phyloP scores from a whole-genome alignment of 1,140 invertebrate genomes.

The Grapholita molesta region DNA sequence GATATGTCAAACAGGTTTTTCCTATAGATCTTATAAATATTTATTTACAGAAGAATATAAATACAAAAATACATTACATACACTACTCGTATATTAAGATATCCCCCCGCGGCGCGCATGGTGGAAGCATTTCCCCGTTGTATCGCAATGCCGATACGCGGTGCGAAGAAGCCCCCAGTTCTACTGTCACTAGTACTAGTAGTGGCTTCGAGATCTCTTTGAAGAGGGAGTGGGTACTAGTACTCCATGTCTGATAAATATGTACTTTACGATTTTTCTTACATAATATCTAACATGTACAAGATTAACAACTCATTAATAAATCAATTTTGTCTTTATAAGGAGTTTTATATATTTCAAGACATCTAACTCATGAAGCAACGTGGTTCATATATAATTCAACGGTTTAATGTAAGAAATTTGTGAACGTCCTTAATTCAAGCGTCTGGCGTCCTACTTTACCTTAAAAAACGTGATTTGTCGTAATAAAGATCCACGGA shows the following conservation, averaged over 20 bases:
- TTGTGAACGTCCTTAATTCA: conserved; percentile 5
- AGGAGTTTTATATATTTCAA: background rate
- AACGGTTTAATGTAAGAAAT: background rate
- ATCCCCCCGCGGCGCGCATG: no score
- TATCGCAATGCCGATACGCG: no score
- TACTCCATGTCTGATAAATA: background rate
- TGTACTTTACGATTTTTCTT: background rate
- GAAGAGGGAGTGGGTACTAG: no score
- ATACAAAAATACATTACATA: no score
- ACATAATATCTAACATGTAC: background rate
- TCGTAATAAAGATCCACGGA: conserved; percentile 35
- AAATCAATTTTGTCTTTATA: background rate
- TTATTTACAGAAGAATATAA: no score
- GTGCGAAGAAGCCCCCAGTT: no score
- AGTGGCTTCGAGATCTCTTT: no score
- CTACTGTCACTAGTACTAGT: no score
- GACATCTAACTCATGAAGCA: background rate
- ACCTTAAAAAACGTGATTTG: conserved; percentile 27
- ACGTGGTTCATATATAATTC: background rate
- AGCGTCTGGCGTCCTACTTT: conserved; percentile 12
- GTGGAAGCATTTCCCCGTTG: no score
- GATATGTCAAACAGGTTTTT: no score
- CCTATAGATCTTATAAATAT: no score
- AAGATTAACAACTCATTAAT: background rate
- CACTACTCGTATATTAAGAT: no score